Base-by-base conservation (phyloP, 2,888 invertebrate genomes). In the Auanema sp. region DNA sequence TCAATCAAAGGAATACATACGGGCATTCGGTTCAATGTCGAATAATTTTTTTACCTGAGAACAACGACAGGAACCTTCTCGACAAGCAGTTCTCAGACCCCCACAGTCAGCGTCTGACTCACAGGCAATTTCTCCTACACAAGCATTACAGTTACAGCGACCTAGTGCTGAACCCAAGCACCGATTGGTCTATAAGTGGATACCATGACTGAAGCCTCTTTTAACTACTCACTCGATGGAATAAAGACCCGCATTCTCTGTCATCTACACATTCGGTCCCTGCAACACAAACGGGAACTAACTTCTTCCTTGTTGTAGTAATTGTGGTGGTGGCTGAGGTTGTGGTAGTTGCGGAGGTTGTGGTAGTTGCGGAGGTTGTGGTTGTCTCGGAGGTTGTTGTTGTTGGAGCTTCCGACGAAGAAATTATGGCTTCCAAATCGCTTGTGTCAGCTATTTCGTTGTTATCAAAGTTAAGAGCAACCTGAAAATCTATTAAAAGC, bases 61-160 rank as follows among this genome's bases (percentile, higher is more conserved):
- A 60, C 60, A 60, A 47, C 53, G 53, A 21, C 60, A 60, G 14
- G 23, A 23, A 25, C 60, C 60, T 40, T 42, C 21, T n/a, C 55
- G 54, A 18, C 60, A 60, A 24, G 47, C 54, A 12, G 42, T 51
- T 24, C 60, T 14, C 10, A 60, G 40, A 16, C 60, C 60, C 11
- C 60, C 60, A 47, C 60, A 60, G 16, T 60, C 60, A 16, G 54
- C 21, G 23, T 60, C 60, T 1, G 49, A 47, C 11, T 44, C 16
- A 33, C 60, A 60, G 14, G 40, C 40, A 11, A 23, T 43, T 1
- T 53, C 33, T 25, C 54, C 54, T 5, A 60, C 47, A 49, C 60
- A 60, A 11, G 60, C 60, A 12, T 55, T 18, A 14, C 60, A 60
- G 23, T 60, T 60, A 24, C 60, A 60, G 12, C 42, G 53, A 21